Evolutionary conservation across 2,888 invertebrate species (phyloP), one percentile per base, ranked within the genome.

Genomic region (Drosophila picticornis): DNA sequence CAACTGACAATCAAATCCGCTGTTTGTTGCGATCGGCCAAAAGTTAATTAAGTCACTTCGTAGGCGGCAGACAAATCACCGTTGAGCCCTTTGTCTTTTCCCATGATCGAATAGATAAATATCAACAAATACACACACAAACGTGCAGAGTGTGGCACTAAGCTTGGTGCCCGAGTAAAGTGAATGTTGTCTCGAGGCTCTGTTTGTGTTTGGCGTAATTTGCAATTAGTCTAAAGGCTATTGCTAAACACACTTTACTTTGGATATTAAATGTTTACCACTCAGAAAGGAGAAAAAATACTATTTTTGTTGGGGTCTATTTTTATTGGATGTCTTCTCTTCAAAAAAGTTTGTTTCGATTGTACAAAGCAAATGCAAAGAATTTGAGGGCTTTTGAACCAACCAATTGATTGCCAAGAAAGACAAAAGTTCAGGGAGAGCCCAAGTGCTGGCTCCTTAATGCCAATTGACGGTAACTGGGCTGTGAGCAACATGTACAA

Each of bases 61-160:
- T 57, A 65, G 72, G 63, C 57, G 60, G n/a, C 43, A 36, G 48
- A 34, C 70, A 73, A 76, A 76, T 46, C 69, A 79, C 51, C 57
- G 60, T 46, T 51, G 62, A 64, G 68, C 53, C 66, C 63, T 75
- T 78, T 75, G 61, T 64, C 40, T 40, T 67, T 40, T 46, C 32
- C 36, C 52, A 60, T 81, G 81, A 81, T 81, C 79, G 74, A 67
- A 79, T 70, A 72, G 66, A 53, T 60, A 79, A 70, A 77, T 62
- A 59, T 43, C 29, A 50, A 63, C 19, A 27, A 19, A 55, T 7
- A 52, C 64, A 59, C 16, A 65, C n/a, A 38, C 25, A 19, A 27
- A 16, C 40, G 31, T 3, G 11, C 7, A 29, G 36, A 48, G 36
- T 40, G 25, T 36, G 25, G 50, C 25, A 34, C 11, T 31, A 3